Evolutionary conservation across 92 coral and sea anemone genomes (phyloP).

Genomic region (Heliopora coerulea): DNA sequence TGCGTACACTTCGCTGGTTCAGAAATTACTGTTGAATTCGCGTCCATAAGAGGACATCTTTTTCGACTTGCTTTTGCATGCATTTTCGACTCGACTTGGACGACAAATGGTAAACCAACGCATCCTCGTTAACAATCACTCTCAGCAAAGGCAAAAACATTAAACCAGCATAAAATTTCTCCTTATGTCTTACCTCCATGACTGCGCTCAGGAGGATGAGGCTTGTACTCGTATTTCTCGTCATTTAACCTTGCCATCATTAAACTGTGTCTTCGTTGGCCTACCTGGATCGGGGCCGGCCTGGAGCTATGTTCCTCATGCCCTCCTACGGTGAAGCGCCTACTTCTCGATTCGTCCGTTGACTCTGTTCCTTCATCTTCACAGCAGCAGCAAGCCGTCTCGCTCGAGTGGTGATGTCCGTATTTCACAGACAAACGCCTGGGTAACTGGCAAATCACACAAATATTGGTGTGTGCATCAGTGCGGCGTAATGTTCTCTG

Average conservation of each 20-base stretch:
- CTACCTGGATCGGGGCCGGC: conserved; percentile 15
- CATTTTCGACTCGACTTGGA: too few species aligned
- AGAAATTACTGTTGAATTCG: too few species aligned
- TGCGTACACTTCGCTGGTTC: too few species aligned
- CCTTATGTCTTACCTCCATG: neutral
- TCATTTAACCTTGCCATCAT: conserved; percentile 46
- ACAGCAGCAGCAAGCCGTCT: conserved; percentile 49
- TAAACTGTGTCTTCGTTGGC: conserved; percentile 40
- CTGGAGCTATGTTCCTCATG: neutral
- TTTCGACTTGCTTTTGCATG: too few species aligned
- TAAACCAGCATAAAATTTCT: too few species aligned
- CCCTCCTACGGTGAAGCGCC: conserved; percentile 9
- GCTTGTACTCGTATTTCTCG: conserved; percentile 12
- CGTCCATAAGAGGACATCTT: too few species aligned
- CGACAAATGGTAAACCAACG: too few species aligned
- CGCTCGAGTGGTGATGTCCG: conserved; percentile 42
- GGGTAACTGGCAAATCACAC: conserved; percentile 76
- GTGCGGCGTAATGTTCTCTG: conserved; percentile 67
- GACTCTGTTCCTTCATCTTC: conserved; percentile 44
- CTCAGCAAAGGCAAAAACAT: too few species aligned
- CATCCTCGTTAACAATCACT: too few species aligned
- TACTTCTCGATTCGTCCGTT: conserved; percentile 15
- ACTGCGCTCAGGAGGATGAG: conserved; percentile 37
- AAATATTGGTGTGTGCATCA: conserved; percentile 69
- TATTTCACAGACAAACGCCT: conserved; percentile 42